Percentiles rank a stretch among this genome's conserved stretches.
phyloP scores from a whole-genome alignment of 2,888 invertebrate species.

The Tuberolachnus salignus region DNA sequence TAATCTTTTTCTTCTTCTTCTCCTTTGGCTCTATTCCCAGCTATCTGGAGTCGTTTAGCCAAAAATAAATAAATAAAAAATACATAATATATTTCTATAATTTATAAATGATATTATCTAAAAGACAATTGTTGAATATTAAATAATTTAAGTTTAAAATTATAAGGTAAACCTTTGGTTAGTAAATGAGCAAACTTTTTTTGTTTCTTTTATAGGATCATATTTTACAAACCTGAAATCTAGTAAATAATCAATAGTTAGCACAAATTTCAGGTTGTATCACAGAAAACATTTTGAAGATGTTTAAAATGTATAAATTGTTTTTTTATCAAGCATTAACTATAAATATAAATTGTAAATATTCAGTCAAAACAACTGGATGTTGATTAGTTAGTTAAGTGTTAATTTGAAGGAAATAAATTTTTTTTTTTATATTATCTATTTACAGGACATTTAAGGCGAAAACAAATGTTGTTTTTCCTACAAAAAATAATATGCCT shows the following conservation, averaged over 20 bases:
- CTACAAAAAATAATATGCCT: constrained; percentile 53
- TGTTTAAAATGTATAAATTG: constrained; percentile 36
- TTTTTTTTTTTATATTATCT: constrained; percentile 33
- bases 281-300: constrained; percentile 36
- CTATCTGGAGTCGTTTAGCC: too few relatives aligned
- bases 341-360: constrained; percentile 38
- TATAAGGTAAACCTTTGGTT: constrained; percentile 18
- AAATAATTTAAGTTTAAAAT: constrained; percentile 1
- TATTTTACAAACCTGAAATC: constrained; percentile 35
- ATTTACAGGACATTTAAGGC: constrained; percentile 40
- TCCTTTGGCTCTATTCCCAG: too few relatives aligned
- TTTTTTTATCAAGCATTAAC: constrained; percentile 30
- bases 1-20: background rate
- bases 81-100: background rate
- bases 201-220: constrained; percentile 19
- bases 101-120: background rate
- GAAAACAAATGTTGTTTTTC: constrained; percentile 48
- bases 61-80: background rate
- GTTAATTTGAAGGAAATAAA: constrained; percentile 38
- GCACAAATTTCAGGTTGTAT: constrained; percentile 20
- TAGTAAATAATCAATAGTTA: constrained; percentile 31
- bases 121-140: background rate
- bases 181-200: constrained; percentile 29
- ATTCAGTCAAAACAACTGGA: constrained; percentile 51
- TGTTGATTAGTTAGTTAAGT: constrained; percentile 35